phyloP scores from a whole-genome alignment of 2,888 invertebrate species.

The Deroplatys truncata region DNA sequence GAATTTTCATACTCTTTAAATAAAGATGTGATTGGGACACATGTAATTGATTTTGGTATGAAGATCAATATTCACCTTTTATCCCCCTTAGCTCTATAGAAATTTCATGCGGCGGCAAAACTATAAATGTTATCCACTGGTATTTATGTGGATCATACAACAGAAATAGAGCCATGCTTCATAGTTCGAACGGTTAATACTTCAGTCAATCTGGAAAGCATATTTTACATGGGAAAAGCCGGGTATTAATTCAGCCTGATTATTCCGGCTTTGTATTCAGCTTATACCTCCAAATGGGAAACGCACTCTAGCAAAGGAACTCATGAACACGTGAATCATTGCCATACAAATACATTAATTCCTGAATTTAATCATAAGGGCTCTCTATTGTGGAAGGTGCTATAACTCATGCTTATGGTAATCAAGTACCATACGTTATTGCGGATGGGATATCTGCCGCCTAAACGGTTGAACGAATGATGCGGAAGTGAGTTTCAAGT shows the following conservation, averaged over 20 bases:
- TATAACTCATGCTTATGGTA: neutral
- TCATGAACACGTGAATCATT: neutral
- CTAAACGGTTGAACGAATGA: neutral
- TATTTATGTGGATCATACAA: neutral
- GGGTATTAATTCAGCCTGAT: neutral
- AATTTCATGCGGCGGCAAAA: neutral
- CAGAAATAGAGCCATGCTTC: neutral
- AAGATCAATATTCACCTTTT: no score
- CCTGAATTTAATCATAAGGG: neutral
- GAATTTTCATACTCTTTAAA: no score
- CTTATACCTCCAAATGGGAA: neutral
- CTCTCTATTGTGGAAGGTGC: neutral
- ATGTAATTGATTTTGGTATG: no score
- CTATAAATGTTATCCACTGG: neutral
- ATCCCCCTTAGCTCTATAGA: no score
- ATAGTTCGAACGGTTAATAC: neutral
- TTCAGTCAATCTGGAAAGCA: neutral
- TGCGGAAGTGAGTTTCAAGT: neutral
- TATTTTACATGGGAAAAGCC: neutral
- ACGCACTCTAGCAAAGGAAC: neutral
- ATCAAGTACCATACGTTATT: neutral
- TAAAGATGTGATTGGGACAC: no score
- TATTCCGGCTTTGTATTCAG: neutral
- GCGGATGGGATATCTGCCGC: neutral
- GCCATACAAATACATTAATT: neutral